Percentiles rank a stretch among this genome's conserved stretches.
These are phyloP conservation scores for Neodiprion pinetum DNA, from an alignment of 1,140 invertebrate genomes.

Conservation along the genomic window DNA sequence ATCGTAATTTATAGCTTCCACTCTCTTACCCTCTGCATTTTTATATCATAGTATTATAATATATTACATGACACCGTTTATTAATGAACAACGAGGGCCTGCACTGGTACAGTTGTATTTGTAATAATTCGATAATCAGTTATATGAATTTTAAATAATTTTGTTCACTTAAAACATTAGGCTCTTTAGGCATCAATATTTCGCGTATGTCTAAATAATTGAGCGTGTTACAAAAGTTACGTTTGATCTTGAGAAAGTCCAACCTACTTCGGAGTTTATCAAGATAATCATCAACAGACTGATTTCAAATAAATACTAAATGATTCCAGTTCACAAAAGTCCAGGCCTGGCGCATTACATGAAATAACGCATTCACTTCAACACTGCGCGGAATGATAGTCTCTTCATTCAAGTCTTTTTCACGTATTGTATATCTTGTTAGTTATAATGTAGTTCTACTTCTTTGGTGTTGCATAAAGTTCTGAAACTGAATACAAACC, in stretches of 20 bases:
- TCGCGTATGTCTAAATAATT: neutral
- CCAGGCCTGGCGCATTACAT: neutral
- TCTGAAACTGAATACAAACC: neutral
- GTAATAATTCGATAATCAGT: neutral
- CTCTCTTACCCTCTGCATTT: neutral
- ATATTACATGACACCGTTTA: constrained; percentile 3
- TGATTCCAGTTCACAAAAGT: neutral
- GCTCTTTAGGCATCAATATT: neutral
- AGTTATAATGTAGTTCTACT: neutral
- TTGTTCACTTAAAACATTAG: too few relatives aligned
- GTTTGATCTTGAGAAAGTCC: neutral
- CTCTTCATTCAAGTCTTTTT: neutral
- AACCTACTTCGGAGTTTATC: neutral
- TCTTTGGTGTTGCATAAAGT: neutral
- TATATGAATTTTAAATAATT: neutral
- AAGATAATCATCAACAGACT: neutral
- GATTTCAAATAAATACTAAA: neutral
- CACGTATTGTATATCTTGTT: neutral
- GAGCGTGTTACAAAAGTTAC: neutral
- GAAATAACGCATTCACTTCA: neutral
- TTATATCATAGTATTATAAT: neutral
- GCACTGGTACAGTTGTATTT: neutral
- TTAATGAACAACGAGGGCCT: neutral
- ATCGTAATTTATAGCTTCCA: neutral
- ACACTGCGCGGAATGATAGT: neutral